phyloP scores from a whole-genome alignment of 2,888 invertebrate species.

The Dasypolia templi region DNA sequence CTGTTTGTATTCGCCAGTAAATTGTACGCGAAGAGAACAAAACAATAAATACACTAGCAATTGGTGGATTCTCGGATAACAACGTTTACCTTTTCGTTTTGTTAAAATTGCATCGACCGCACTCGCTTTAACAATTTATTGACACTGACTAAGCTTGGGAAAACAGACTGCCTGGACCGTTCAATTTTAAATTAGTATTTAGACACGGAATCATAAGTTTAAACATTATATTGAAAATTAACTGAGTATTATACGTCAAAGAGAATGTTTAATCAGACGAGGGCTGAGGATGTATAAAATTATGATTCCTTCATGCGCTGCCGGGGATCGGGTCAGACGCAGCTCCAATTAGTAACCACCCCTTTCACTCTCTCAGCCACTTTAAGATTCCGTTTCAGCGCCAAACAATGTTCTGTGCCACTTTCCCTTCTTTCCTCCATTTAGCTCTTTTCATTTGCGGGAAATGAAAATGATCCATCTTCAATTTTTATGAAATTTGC shows the following conservation, averaged over 20 bases:
- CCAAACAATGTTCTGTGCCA: constrained; percentile 54
- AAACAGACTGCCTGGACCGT: constrained; percentile 48
- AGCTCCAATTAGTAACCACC: constrained; percentile 62
- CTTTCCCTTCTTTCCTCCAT: constrained; percentile 31
- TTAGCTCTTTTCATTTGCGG: constrained; percentile 37
- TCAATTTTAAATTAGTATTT: constrained; percentile 56
- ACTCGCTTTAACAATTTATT: constrained; percentile 72
- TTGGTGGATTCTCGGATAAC: constrained; percentile 69
- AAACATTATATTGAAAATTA: constrained; percentile 44
- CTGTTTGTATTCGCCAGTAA: constrained; percentile 53
- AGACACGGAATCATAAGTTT: constrained; percentile 34
- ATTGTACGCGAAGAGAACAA: constrained; percentile 62
- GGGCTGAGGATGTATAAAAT: constrained; percentile 50
- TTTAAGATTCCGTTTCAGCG: constrained; percentile 64
- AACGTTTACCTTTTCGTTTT: constrained; percentile 71
- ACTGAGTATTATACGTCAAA: constrained; percentile 52
- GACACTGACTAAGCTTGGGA: constrained; percentile 55
- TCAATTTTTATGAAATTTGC: neutral
- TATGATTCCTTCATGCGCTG: constrained; percentile 57
- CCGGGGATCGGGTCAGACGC: constrained; percentile 36
- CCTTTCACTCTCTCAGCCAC: constrained; percentile 43
- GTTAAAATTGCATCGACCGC: constrained; percentile 73
- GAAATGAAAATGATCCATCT: constrained; percentile 20
- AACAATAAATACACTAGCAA: constrained; percentile 68
- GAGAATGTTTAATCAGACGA: constrained; percentile 45